Evolutionary conservation across 2,113 vertebrate species (phyloP).

Genomic region (Larimichthys crocea): DNA sequence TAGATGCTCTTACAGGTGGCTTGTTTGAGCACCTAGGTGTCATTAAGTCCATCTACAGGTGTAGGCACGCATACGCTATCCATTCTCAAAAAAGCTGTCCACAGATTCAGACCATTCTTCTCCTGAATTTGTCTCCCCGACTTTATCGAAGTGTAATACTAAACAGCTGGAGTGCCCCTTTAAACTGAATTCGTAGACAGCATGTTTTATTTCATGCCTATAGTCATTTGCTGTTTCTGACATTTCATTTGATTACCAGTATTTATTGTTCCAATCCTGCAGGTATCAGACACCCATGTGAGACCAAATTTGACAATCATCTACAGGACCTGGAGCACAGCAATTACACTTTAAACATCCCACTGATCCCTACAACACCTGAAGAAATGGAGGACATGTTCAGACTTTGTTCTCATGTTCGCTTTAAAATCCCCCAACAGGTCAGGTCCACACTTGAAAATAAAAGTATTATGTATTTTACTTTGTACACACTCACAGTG

Average conservation of each 20-base stretch:
- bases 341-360: constrained; percentile 81
- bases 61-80: no score
- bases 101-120: background rate
- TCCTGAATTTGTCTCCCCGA: background rate
- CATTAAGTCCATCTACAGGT: no score
- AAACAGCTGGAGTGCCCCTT: background rate
- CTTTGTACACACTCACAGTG: background rate
- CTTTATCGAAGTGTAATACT: background rate
- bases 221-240: background rate
- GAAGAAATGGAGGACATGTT: constrained; percentile 98
- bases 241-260: background rate
- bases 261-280: background rate
- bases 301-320: constrained; percentile 88
- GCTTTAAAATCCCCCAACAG: constrained; percentile 97
- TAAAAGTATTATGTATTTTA: background rate
- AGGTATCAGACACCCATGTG: constrained; percentile 88
- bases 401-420: constrained; percentile 93
- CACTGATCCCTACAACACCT: constrained; percentile 90
- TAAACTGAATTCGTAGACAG: background rate
- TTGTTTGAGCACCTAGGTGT: no score
- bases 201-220: background rate
- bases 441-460: constrained; percentile 72
- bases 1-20: no score
- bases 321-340: constrained; percentile 86
- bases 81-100: no score